Conservation (phyloP, 2,888 invertebrate species). For the Thysanoteuthis rhombus region DNA sequence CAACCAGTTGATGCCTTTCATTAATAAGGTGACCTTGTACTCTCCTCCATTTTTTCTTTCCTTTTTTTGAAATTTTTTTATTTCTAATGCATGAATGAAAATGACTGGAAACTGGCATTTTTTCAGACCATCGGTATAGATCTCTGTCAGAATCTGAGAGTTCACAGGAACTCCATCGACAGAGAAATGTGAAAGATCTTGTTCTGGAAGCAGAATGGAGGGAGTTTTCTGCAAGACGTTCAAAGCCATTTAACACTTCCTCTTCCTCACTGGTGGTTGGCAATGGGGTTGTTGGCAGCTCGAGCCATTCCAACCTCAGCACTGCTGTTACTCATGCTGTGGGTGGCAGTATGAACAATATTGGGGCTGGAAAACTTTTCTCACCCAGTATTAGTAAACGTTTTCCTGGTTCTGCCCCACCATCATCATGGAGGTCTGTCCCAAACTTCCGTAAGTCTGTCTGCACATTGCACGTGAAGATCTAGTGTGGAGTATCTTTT, state of each 20-base stretch:
- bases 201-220: constrained; percentile 27
- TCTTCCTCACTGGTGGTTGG: neutral
- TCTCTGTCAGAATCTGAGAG: constrained; percentile 20
- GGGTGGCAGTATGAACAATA: neutral
- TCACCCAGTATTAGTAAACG: neutral
- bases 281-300: neutral
- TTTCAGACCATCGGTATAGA: constrained; percentile 17
- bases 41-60: neutral
- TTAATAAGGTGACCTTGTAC: neutral
- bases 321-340: neutral
- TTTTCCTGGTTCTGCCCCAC: neutral
- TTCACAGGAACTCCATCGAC: constrained; percentile 20
- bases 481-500: neutral
- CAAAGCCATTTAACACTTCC: neutral
- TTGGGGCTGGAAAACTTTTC: neutral
- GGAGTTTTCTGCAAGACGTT: constrained; percentile 18
- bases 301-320: neutral
- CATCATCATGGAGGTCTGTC: constrained; percentile 19
- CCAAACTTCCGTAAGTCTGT: constrained; percentile 25
- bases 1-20: neutral
- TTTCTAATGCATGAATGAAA: neutral
- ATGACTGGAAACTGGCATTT: constrained; percentile 1
- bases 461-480: constrained; percentile 19
- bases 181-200: constrained; percentile 27
- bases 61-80: neutral